Base-by-base conservation (phyloP, 2,797 vertebrate genomes). In the Nannoperca australis region DNA sequence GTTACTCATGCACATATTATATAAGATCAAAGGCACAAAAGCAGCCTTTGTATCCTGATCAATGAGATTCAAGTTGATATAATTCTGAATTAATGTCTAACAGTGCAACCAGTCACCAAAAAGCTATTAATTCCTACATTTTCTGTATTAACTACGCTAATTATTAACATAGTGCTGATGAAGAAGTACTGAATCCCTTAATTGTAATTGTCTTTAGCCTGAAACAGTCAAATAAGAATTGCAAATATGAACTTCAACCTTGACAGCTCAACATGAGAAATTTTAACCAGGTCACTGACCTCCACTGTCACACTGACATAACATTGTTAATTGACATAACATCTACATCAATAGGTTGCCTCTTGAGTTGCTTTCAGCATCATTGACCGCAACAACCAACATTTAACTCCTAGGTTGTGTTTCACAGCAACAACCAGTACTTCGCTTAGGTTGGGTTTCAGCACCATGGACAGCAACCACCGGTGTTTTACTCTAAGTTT, bases 21-120 rank as follows among this genome's bases (percentile, higher is more conserved):
- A 17, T 51, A 53, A 73, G 22, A 67, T 70, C 13, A 77, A 67
- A 73, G 51, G 67, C 50, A 67, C 12, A 45, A 14, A 34, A 30
- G 17, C 9, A 14, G 58, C 45, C 15, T 34, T 49, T 30, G 15
- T 68, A 14, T 60, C 38, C 42, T 49, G 47, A 72, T 70, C 18
- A 53, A 73, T 42, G 58, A 42, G 17, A 7, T 44, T 13, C 11
- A 62, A 30, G n/a, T 44, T 82, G 45, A 76, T 82, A 34, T 30
- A 15, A 76, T 61, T 45, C 8, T 27, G 45, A 63, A 32, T 18
- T 50, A 55, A 75, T 65, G 12, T 50, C 34, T 22, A 54, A 73
- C 22, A 45, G 15, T 45, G 5, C 44, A 45, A 45, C 44, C 15
- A 14, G 40, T 13, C 40, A 42, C 40, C 40, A 14, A 5, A 14